Conservation (phyloP, 1,140 invertebrate genomes). For the Nephotettix cincticeps region DNA sequence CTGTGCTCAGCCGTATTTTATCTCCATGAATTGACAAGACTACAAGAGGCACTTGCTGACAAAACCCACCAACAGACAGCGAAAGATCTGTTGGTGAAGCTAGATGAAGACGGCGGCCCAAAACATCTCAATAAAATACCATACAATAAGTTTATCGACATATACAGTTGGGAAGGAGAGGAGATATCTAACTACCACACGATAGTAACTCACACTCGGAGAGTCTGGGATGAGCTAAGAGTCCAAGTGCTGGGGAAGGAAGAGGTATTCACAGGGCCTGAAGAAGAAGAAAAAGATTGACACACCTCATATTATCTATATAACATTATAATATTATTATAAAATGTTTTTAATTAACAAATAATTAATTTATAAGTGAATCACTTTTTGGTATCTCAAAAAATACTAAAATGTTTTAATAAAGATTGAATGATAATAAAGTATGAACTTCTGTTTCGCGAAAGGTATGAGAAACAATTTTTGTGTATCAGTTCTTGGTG, state of each 20-base stretch:
- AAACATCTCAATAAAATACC: constrained; percentile 3
- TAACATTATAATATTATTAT: too few species aligned
- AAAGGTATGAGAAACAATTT: too few species aligned
- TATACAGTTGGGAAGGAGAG: neutral
- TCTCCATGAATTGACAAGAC: neutral
- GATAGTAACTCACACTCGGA: neutral
- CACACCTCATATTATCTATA: too few species aligned
- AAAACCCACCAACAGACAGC: neutral
- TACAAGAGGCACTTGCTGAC: neutral
- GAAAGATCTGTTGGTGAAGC: neutral
- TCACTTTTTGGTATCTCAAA: too few species aligned
- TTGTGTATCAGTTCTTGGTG: too few species aligned
- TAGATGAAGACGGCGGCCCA: constrained; percentile 1
- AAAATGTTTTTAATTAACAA: too few species aligned
- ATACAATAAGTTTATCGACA: constrained; percentile 7
- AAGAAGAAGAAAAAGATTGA: too few species aligned
- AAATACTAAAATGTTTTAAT: too few species aligned
- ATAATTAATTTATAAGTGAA: too few species aligned
- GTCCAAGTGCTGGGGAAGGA: neutral
- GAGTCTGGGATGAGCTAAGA: neutral
- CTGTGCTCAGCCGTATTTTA: constrained; percentile 1
- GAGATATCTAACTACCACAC: neutral
- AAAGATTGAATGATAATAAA: too few species aligned
- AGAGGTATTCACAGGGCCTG: neutral
- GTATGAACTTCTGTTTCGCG: too few species aligned